Conservation (phyloP, 2,797 vertebrate genomes). For the Dallia pectoralis region DNA sequence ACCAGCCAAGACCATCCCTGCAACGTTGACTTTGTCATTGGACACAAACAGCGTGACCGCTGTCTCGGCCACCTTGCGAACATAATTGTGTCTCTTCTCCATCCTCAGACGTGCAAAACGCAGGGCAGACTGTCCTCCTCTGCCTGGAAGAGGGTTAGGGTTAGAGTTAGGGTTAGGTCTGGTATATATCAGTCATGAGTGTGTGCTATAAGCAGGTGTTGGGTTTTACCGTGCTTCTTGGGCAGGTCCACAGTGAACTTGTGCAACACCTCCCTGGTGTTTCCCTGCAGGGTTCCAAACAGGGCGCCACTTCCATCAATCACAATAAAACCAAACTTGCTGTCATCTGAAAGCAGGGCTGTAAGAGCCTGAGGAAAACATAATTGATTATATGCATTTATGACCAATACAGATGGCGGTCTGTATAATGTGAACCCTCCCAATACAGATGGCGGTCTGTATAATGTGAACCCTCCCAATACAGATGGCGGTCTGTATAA, state of each 20-base stretch:
- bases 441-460: neutral
- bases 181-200: neutral
- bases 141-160: conserved; percentile 70
- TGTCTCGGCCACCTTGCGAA: conserved; percentile 88
- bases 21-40: conserved; percentile 89
- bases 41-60: conserved; percentile 88
- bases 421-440: neutral
- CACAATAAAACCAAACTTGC: conserved; percentile 91
- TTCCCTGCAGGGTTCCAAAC: conserved; percentile 88
- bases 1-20: conserved; percentile 85
- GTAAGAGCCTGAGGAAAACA: conserved; percentile 78
- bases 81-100: conserved; percentile 90
- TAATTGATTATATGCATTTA: neutral
- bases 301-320: conserved; percentile 89
- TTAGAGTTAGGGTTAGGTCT: too few relatives aligned
- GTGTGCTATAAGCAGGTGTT: neutral
- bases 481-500: neutral
- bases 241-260: conserved; percentile 92
- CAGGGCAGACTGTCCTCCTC: conserved; percentile 88
- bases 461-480: too few relatives aligned
- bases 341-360: conserved; percentile 87
- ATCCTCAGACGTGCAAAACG: conserved; percentile 88
- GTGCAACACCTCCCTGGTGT: conserved; percentile 89
- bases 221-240: conserved; percentile 84
- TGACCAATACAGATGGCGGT: neutral